These are phyloP conservation scores for Idaea straminata DNA, from an alignment of 2,888 invertebrate species.

Conservation along the genomic window DNA sequence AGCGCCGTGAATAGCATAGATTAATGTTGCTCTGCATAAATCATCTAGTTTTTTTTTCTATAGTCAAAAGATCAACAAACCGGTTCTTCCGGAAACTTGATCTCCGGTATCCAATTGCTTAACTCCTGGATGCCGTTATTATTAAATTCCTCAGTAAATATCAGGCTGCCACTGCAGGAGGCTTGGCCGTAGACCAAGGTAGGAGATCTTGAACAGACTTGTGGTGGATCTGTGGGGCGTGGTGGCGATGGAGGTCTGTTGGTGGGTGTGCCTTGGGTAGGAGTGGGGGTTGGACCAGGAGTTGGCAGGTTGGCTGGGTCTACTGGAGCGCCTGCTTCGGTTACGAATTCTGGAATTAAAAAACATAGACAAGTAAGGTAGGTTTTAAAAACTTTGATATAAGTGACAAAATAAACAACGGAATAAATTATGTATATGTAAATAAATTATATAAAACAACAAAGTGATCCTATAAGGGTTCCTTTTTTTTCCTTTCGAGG, in stretches of 20 bases:
- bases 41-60: too few species aligned
- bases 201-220: conserved; percentile 41
- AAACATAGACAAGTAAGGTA: not conserved
- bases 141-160: conserved; percentile 82
- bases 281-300: conserved; percentile 12
- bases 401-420: too few species aligned
- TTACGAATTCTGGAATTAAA: conserved; percentile 55
- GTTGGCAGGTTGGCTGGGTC: conserved; percentile 28
- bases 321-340: conserved; percentile 52
- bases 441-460: too few species aligned
- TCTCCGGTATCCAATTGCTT: conserved; percentile 73
- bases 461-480: too few species aligned
- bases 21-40: too few species aligned
- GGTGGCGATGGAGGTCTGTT: conserved; percentile 10
- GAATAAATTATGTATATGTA: too few species aligned
- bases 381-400: not conserved
- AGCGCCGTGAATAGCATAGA: too few species aligned
- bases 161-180: conserved; percentile 74
- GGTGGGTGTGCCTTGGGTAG: conserved; percentile 10
- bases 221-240: conserved; percentile 20
- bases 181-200: conserved; percentile 48
- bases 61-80: conserved; percentile 57
- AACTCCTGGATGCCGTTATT: conserved; percentile 45
- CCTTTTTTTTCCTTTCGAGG: too few species aligned
- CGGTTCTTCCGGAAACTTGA: conserved; percentile 80